phyloP scores from a whole-genome alignment of 1,140 invertebrate genomes.

The Drosophila quadrilineata region DNA sequence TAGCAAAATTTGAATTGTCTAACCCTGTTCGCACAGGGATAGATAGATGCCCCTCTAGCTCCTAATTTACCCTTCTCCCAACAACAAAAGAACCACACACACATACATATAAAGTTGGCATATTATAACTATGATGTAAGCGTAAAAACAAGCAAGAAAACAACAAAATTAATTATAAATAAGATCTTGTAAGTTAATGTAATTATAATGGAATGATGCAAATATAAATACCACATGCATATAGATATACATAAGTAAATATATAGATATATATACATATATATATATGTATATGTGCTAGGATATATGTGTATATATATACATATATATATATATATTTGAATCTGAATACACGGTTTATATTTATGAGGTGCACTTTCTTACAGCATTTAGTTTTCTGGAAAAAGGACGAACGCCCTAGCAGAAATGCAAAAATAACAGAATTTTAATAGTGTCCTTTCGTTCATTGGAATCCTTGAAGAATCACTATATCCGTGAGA shows the following conservation, averaged over 20 bases:
- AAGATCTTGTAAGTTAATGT: slow-evolving; percentile 65
- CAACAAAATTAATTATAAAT: no score
- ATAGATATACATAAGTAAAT: slow-evolving; percentile 33
- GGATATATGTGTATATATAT: no score
- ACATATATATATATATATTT: slow-evolving; percentile 29
- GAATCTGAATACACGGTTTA: slow-evolving; percentile 16
- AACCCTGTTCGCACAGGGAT: slow-evolving; percentile 14
- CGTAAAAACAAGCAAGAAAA: slow-evolving; percentile 35
- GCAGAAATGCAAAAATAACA: no score
- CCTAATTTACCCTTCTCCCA: no score
- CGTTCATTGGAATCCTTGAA: no score
- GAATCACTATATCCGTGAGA: no score
- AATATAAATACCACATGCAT: slow-evolving; percentile 64
- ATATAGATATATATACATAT: slow-evolving; percentile 3
- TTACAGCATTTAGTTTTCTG: neutral
- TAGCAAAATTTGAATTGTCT: slow-evolving; percentile 33
- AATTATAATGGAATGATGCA: slow-evolving; percentile 77
- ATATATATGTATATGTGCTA: no score
- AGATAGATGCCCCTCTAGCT: no score
- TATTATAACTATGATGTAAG: slow-evolving; percentile 72
- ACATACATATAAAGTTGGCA: slow-evolving; percentile 53
- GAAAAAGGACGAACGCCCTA: no score
- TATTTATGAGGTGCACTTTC: neutral
- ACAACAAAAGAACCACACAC: neutral
- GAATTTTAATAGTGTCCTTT: neutral